These are phyloP conservation scores for Pygoscelis adeliae DNA, from an alignment of 2,113 vertebrate genomes.

Conservation along the genomic window DNA sequence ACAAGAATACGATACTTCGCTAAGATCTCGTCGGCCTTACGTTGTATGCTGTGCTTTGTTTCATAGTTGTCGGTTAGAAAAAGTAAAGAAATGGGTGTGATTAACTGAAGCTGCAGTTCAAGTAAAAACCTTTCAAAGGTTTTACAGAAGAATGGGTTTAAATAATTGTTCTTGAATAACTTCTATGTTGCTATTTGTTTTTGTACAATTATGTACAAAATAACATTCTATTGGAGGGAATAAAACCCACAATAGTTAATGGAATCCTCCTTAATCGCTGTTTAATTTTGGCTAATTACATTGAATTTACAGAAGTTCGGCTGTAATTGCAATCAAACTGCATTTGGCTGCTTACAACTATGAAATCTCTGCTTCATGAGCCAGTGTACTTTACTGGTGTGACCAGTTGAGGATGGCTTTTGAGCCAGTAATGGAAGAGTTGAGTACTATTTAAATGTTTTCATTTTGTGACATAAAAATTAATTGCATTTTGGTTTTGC, in stretches of 20 bases:
- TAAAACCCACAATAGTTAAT: fast-evolving
- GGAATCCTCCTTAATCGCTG: fast-evolving
- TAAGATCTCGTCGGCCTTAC: neutral
- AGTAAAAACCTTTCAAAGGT: neutral
- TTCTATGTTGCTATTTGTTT: neutral
- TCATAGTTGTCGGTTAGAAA: neutral
- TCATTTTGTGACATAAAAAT: fast-evolving
- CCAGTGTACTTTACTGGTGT: neutral
- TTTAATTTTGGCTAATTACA: neutral
- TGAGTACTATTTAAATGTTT: fast-evolving
- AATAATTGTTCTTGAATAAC: neutral
- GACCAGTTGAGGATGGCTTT: neutral
- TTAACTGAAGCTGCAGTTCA: neutral
- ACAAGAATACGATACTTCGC: fast-evolving
- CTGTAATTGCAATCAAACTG: neutral
- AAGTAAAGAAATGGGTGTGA: neutral
- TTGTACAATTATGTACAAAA: neutral
- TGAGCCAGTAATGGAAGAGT: neutral
- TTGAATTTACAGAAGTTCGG: neutral
- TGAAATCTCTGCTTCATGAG: neutral
- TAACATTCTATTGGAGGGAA: neutral
- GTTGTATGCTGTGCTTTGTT: neutral
- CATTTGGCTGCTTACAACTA: neutral
- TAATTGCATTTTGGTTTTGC: neutral
- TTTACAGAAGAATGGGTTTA: neutral